A percentile compares a stretch with the other conserved stretches of the same genome.
Evolutionary conservation across 2,797 vertebrate genomes (phyloP).

Genomic region (Chaenodraco wilsoni): DNA sequence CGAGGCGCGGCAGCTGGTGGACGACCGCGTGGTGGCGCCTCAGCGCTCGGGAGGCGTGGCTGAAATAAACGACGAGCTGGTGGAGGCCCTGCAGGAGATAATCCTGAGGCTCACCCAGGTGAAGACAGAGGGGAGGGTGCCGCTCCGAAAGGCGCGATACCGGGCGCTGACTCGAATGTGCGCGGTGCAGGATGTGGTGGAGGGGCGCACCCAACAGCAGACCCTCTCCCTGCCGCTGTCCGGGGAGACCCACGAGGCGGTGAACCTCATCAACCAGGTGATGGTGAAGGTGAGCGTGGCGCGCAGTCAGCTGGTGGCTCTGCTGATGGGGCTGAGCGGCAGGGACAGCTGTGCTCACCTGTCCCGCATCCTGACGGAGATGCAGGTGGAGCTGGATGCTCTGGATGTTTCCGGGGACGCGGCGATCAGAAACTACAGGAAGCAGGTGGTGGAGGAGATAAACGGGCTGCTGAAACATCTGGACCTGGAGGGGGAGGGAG

Average conservation of each 20-base stretch:
- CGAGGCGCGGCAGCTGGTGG: constrained; percentile 89
- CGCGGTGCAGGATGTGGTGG: constrained; percentile 93
- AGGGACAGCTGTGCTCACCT: constrained; percentile 94
- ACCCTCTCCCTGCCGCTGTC: constrained; percentile 92
- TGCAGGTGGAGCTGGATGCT: constrained; percentile 94
- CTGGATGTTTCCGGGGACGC: constrained; percentile 92
- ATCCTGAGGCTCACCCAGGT: constrained; percentile 93
- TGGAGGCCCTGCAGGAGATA: constrained; percentile 92
- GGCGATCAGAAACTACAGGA: constrained; percentile 93
- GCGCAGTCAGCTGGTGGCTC: constrained; percentile 90
- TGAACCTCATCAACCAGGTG: constrained; percentile 91
- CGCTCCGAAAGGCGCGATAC: constrained; percentile 93
- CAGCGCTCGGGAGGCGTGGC: constrained; percentile 83
- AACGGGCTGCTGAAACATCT: constrained; percentile 93
- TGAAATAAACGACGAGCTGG: constrained; percentile 88
- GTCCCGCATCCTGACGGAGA: constrained; percentile 92
- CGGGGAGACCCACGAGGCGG: constrained; percentile 89
- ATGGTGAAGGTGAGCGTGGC: constrained; percentile 95
- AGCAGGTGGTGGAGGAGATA: constrained; percentile 96
- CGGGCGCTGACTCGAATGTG: constrained; percentile 92
- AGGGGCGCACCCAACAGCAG: constrained; percentile 87
- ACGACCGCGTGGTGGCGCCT: constrained; percentile 87
- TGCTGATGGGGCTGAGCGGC: constrained; percentile 92
- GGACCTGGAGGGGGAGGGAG: constrained; percentile 94
- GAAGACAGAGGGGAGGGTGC: constrained; percentile 93